phyloP scores from a whole-genome alignment of 2,113 vertebrate species.

The Centropristis striata region DNA sequence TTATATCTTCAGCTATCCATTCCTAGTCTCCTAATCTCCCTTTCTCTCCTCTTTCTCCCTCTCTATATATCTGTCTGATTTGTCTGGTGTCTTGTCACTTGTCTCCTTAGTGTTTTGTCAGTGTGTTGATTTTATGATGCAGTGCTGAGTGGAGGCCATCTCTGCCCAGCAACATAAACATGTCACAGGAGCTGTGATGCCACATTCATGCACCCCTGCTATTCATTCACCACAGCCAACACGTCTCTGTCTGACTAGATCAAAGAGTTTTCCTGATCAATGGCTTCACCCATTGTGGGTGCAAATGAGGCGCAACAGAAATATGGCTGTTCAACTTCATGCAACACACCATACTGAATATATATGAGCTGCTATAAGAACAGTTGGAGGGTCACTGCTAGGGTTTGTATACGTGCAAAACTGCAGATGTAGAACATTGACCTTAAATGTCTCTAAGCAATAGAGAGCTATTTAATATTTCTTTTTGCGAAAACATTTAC shows the following conservation, averaged over 20 bases:
- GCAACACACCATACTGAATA: background rate
- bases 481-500: slow-evolving; percentile 19
- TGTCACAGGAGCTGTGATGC: background rate
- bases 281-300: background rate
- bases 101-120: slow-evolving; percentile 8
- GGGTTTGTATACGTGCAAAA: background rate
- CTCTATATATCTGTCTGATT: slow-evolving; percentile 10
- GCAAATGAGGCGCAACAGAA: background rate
- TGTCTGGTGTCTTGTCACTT: slow-evolving; percentile 12
- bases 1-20: slow-evolving; percentile 8
- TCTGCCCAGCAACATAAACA: slow-evolving; percentile 32
- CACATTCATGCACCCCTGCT: background rate
- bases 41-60: background rate
- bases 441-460: slow-evolving; percentile 20
- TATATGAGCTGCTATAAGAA: background rate
- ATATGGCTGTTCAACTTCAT: too few relatives aligned
- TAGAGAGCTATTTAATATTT: slow-evolving; percentile 7
- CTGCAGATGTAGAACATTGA: background rate
- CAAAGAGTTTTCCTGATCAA: background rate
- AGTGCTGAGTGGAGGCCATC: slow-evolving; percentile 16
- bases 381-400: background rate
- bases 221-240: background rate
- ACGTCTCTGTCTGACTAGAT: background rate
- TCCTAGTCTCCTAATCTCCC: slow-evolving; percentile 4
- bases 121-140: slow-evolving; percentile 23